These are phyloP conservation scores for Nautilus pompilius DNA, from an alignment of 1,140 invertebrate species.

Conservation along the genomic window DNA sequence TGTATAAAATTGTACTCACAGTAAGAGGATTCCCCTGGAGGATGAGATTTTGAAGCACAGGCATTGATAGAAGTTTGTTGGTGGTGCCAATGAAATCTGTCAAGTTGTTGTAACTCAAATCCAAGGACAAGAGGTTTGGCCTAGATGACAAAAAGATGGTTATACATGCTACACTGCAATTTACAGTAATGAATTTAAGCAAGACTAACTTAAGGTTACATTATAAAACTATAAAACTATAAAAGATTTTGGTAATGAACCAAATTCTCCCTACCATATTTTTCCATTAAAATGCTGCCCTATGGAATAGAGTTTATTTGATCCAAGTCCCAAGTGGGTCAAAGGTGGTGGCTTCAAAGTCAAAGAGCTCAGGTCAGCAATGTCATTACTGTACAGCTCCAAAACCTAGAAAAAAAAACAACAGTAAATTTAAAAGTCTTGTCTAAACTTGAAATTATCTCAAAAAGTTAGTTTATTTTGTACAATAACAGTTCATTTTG, in stretches of 20 bases:
- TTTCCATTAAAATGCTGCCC: slow-evolving; percentile 48
- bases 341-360: slow-evolving; percentile 42
- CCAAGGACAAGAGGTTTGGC: slow-evolving; percentile 47
- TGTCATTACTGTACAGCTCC: slow-evolving; percentile 50
- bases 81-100: slow-evolving; percentile 45
- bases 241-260: no score
- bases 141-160: slow-evolving; percentile 26
- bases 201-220: no score
- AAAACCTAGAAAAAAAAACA: slow-evolving; percentile 30
- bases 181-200: no score
- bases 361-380: slow-evolving; percentile 42
- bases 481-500: no score
- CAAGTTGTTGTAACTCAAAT: slow-evolving; percentile 49
- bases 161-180: no score
- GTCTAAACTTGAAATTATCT: no score
- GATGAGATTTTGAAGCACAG: slow-evolving; percentile 47
- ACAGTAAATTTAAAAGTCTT: not conserved
- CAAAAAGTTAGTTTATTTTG: no score
- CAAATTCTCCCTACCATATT: slow-evolving; percentile 37
- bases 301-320: slow-evolving; percentile 40
- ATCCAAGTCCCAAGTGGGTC: slow-evolving; percentile 46
- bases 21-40: slow-evolving; percentile 50
- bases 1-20: no score
- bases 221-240: no score
- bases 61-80: slow-evolving; percentile 39